These are phyloP conservation scores for Nibea albiflora DNA, from an alignment of 2,113 vertebrate genomes.

Conservation along the genomic window DNA sequence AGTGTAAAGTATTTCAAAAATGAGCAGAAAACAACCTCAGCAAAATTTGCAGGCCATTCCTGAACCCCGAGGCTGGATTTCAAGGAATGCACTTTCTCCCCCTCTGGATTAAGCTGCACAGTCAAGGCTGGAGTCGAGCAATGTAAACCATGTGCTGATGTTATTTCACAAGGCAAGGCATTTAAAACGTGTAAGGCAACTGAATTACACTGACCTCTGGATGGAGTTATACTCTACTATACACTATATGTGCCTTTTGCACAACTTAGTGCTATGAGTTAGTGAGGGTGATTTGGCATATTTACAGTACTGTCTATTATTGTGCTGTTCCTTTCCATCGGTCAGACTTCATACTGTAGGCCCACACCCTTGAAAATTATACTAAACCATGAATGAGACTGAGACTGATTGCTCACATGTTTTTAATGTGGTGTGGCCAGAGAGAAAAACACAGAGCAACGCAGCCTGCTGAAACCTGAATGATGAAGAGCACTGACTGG, in stretches of 20 bases:
- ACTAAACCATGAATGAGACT: background rate
- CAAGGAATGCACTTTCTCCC: background rate
- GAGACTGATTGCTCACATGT: background rate
- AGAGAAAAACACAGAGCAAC: slow-evolving; percentile 5
- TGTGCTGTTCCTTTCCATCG: slow-evolving; percentile 10
- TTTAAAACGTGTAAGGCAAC: background rate
- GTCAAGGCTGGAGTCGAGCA: background rate
- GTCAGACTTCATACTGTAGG: background rate
- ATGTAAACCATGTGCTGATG: slow-evolving; percentile 34
- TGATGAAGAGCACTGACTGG: background rate
- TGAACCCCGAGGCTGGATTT: slow-evolving; percentile 19
- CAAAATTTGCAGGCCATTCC: background rate
- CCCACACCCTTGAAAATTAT: slow-evolving; percentile 3
- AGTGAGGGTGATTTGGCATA: background rate
- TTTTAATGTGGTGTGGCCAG: slow-evolving; percentile 16
- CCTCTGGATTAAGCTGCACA: slow-evolving; percentile 3
- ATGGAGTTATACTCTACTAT: slow-evolving; percentile 2
- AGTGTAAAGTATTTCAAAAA: slow-evolving; percentile 4
- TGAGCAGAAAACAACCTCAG: background rate
- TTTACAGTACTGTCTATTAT: background rate
- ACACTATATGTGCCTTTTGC: background rate
- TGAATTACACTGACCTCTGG: background rate
- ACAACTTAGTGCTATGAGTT: background rate
- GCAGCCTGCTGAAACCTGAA: background rate
- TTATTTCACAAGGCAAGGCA: slow-evolving; percentile 25